Evolutionary conservation across 2,113 vertebrate genomes (phyloP).

Genomic region (Datnioides undecimradiatus): DNA sequence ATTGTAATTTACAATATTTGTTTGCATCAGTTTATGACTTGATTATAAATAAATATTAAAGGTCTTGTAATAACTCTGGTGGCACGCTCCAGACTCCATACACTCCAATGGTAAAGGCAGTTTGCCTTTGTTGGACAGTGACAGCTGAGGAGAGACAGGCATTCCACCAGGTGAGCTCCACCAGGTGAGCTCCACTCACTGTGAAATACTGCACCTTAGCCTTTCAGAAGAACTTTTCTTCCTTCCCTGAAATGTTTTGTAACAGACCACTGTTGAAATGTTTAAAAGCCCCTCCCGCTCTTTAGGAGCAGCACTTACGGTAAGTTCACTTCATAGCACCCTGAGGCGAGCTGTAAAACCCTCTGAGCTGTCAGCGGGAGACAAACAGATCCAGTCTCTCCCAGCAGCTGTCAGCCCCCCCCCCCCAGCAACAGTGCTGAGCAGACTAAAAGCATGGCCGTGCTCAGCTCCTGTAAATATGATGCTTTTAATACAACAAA

Average conservation of each 20-base stretch:
- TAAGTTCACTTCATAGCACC: constrained; percentile 18
- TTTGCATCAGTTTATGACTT: neutral
- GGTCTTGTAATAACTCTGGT: neutral
- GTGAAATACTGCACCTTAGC: neutral
- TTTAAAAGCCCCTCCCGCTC: neutral
- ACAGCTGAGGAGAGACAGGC: too few relatives aligned
- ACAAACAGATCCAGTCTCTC: too few relatives aligned
- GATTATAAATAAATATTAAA: neutral
- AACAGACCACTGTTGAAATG: constrained; percentile 8
- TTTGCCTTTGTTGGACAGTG: too few relatives aligned
- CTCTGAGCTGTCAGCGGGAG: too few relatives aligned
- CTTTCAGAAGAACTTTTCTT: neutral
- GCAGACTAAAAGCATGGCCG: too few relatives aligned
- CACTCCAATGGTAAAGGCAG: too few relatives aligned
- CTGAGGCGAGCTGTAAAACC: constrained; percentile 34
- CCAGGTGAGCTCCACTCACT: constrained; percentile 16
- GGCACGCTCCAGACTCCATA: neutral
- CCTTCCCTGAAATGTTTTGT: neutral
- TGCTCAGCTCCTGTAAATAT: too few relatives aligned
- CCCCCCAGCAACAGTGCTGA: too few relatives aligned
- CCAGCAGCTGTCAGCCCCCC: too few relatives aligned
- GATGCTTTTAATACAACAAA: constrained; percentile 36
- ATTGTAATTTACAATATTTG: too few relatives aligned
- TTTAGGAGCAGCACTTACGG: neutral
- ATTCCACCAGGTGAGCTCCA: too few relatives aligned